phyloP scores from a whole-genome alignment of 2,113 vertebrate genomes.

The Hyla sarda region DNA sequence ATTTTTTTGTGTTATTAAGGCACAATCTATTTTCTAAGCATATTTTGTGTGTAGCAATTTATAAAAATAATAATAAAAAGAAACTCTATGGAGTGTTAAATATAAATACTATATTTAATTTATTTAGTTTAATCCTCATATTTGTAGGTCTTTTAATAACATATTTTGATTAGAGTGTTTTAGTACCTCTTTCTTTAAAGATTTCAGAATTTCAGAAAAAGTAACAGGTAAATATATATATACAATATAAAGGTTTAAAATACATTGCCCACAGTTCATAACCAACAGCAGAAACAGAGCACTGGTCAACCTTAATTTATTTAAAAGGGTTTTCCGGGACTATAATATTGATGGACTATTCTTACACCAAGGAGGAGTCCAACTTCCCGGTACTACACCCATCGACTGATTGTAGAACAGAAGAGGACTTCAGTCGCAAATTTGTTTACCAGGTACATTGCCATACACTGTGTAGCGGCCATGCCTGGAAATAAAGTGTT shows the following conservation, averaged over 20 bases:
- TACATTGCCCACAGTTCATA: not conserved
- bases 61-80: not conserved
- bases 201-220: slow-evolving; percentile 5
- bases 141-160: slow-evolving; percentile 15
- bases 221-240: not conserved
- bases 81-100: slow-evolving; percentile 16
- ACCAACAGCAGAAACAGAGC: not conserved
- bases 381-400: too few relatives aligned
- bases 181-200: slow-evolving; percentile 20
- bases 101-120: slow-evolving; percentile 46
- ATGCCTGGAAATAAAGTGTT: too few relatives aligned
- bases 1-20: not conserved
- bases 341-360: too few relatives aligned
- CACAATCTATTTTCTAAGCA: not conserved
- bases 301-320: not conserved
- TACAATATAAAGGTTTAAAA: slow-evolving; percentile 19
- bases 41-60: not conserved
- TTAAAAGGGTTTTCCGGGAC: not conserved
- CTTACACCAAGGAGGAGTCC: too few relatives aligned
- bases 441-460: too few relatives aligned
- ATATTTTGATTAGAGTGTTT: not conserved
- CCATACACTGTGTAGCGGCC: too few relatives aligned
- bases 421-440: too few relatives aligned
- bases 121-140: not conserved
- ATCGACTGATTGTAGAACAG: too few relatives aligned